Evolutionary conservation across 2,113 vertebrate species (phyloP).

Genomic region (Gyps fulvus): DNA sequence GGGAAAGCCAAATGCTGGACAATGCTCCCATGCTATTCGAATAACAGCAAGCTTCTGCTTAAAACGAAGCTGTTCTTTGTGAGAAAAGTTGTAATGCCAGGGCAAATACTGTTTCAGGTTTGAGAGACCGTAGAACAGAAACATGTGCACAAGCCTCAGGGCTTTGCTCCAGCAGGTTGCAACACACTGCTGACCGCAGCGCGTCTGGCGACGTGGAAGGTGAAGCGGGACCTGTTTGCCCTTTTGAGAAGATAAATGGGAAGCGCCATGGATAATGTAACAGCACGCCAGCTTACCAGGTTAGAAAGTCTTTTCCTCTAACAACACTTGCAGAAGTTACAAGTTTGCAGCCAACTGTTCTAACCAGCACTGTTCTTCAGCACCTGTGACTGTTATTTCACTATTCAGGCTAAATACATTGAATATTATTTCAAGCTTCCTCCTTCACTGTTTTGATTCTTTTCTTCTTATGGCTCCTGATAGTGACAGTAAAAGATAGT

Average conservation of each 20-base stretch:
- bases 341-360: background rate
- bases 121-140: background rate
- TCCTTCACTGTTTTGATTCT: background rate
- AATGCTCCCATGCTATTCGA: background rate
- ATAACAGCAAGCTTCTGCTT: background rate
- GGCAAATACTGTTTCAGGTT: background rate
- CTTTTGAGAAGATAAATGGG: background rate
- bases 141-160: fast-evolving
- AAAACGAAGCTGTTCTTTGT: background rate
- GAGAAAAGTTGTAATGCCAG: background rate
- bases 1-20: background rate
- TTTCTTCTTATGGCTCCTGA: background rate
- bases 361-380: background rate
- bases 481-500: background rate
- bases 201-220: fast-evolving
- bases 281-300: background rate
- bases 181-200: fast-evolving
- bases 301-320: background rate
- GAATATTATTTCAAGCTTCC: background rate
- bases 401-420: background rate
- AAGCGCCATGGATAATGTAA: background rate
- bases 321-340: background rate
- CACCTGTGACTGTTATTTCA: background rate
- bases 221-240: background rate
- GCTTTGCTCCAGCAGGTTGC: background rate